Conservation (phyloP, 2,888 invertebrate genomes). For the Fragum whitleyi region DNA sequence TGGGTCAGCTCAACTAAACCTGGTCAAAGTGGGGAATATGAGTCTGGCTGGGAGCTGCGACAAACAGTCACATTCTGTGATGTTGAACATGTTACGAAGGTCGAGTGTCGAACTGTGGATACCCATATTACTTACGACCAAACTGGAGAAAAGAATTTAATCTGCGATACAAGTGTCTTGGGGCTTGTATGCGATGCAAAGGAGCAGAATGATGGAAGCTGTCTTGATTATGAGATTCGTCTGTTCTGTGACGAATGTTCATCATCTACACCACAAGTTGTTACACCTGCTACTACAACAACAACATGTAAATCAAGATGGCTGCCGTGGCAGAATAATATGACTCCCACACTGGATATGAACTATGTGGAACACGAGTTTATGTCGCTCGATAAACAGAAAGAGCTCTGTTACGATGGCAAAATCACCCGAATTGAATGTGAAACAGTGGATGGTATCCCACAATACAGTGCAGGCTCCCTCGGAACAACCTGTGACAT, state of each 20-base stretch:
- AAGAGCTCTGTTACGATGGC: constrained; percentile 52
- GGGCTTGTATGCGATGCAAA: constrained; percentile 50
- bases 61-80: constrained; percentile 70
- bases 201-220: constrained; percentile 69
- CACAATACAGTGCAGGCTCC: constrained; percentile 61
- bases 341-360: constrained; percentile 56
- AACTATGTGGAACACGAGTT: constrained; percentile 70
- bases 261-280: constrained; percentile 34
- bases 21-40: constrained; percentile 67
- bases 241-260: constrained; percentile 79
- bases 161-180: constrained; percentile 59
- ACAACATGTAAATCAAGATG: constrained; percentile 59
- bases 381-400: constrained; percentile 64
- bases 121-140: constrained; percentile 67
- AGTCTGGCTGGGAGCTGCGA: constrained; percentile 67
- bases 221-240: constrained; percentile 81
- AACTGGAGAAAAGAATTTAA: constrained; percentile 89
- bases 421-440: constrained; percentile 59
- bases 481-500: constrained; percentile 85
- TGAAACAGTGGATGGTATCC: constrained; percentile 33
- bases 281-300: constrained; percentile 65
- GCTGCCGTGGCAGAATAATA: constrained; percentile 75
- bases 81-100: constrained; percentile 43
- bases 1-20: constrained; percentile 77
- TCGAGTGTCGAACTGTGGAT: constrained; percentile 72